phyloP scores from a whole-genome alignment of 1,140 invertebrate species.

The Brachionus koreanus region DNA sequence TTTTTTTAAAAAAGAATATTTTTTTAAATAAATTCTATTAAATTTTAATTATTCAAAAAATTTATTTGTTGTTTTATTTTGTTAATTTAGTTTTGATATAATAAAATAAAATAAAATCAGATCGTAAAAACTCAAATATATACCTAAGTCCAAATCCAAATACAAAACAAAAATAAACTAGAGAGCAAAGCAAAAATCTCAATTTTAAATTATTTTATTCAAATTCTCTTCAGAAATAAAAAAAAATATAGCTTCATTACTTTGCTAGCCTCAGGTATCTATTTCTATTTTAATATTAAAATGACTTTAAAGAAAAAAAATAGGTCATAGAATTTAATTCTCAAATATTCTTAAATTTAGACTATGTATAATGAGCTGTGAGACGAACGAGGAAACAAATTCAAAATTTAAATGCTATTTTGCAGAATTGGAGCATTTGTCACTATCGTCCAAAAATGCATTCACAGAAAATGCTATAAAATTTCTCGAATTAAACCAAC shows the following conservation, averaged over 20 bases:
- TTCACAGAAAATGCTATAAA: neutral
- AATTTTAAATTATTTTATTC: neutral
- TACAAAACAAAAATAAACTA: neutral
- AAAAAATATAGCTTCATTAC: neutral
- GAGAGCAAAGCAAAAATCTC: neutral
- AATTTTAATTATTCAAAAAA: too few species aligned
- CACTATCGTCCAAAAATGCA: neutral
- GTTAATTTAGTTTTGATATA: neutral
- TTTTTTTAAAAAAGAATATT: too few species aligned
- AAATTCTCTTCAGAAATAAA: neutral
- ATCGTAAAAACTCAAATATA: neutral
- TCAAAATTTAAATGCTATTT: neutral
- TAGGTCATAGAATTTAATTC: too few species aligned
- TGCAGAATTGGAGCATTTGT: neutral
- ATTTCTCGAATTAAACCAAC: neutral
- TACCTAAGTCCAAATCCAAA: neutral
- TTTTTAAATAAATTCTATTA: too few species aligned
- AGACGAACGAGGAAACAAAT: neutral
- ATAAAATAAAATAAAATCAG: neutral
- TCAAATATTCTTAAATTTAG: neutral
- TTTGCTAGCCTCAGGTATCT: too few species aligned
- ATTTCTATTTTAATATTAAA: too few species aligned
- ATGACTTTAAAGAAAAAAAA: too few species aligned
- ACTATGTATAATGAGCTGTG: neutral
- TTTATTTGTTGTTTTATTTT: neutral